Percentiles rank a stretch among this genome's conserved stretches.
These are phyloP conservation scores for Sitophilus oryzae DNA, from an alignment of 1,140 invertebrate genomes.

Conservation along the genomic window DNA sequence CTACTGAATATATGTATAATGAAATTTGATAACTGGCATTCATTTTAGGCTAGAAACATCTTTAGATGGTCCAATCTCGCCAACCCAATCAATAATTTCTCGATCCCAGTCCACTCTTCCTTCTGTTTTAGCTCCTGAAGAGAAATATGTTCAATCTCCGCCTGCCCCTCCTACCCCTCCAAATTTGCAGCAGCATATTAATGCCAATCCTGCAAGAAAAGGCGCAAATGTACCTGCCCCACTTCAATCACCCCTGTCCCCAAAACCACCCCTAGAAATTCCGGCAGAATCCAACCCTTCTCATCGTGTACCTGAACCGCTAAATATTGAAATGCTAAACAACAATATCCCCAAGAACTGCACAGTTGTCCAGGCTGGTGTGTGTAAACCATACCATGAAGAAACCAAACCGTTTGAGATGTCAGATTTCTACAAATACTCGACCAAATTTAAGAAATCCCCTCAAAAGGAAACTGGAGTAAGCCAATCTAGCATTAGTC, in stretches of 20 bases:
- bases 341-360: slow-evolving; percentile 67
- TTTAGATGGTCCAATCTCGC: slow-evolving; percentile 46
- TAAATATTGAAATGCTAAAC: slow-evolving; percentile 43
- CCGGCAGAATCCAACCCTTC: slow-evolving; percentile 39
- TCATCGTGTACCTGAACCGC: slow-evolving; percentile 37
- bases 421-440: slow-evolving; percentile 96
- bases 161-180: slow-evolving; percentile 15
- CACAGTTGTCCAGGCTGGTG: slow-evolving; percentile 78
- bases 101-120: slow-evolving; percentile 42
- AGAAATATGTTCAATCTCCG: slow-evolving; percentile 37
- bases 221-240: slow-evolving; percentile 17
- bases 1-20: too few species aligned
- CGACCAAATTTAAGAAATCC: slow-evolving; percentile 64
- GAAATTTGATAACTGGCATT: too few species aligned
- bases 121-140: slow-evolving; percentile 31
- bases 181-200: slow-evolving; percentile 32
- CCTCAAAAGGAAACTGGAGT: slow-evolving; percentile 25
- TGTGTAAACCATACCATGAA: slow-evolving; percentile 87
- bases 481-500: background rate
- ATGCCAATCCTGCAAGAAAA: background rate
- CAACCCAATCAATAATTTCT: slow-evolving; percentile 24
- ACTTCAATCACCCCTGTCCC: slow-evolving; percentile 32
- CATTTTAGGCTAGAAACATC: slow-evolving; percentile 47
- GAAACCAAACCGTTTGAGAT: slow-evolving; percentile 94
- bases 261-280: slow-evolving; percentile 39